These are phyloP conservation scores for Crotalus horridus DNA, from an alignment of 2,113 vertebrate species.

Conservation along the genomic window DNA sequence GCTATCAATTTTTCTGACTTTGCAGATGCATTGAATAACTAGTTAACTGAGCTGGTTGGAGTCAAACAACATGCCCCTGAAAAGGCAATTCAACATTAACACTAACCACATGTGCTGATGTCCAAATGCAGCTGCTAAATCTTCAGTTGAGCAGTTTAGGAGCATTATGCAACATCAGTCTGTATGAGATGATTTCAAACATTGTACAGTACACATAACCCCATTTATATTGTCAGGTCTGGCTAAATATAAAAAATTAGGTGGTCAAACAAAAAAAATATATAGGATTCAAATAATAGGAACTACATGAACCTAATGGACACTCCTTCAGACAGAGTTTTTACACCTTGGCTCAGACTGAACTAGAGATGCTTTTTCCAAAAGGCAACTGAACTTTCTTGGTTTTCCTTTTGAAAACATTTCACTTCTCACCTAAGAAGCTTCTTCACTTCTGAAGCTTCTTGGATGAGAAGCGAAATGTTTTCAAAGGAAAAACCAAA, in stretches of 20 bases:
- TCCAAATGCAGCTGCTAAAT: not conserved
- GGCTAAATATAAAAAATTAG: not conserved
- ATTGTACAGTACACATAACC: not conserved
- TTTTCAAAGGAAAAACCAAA: not conserved
- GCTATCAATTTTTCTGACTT: not conserved
- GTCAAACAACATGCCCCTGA: not conserved
- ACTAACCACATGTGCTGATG: not conserved
- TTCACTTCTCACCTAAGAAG: no score
- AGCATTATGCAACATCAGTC: not conserved
- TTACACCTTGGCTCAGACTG: not conserved
- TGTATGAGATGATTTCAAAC: not conserved
- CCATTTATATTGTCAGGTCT: not conserved
- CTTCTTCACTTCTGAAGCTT: not conserved
- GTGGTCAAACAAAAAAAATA: not conserved
- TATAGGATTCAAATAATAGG: not conserved
- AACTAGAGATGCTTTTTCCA: not conserved
- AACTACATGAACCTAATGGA: not conserved
- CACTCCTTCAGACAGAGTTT: not conserved
- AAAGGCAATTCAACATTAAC: not conserved
- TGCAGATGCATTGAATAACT: not conserved
- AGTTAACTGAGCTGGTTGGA: not conserved
- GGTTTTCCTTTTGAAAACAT: no score
- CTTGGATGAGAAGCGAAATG: not conserved
- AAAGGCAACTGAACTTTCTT: not conserved
- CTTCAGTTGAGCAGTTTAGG: not conserved